Evolutionary conservation across 2,888 invertebrate species (phyloP), one percentile per base, ranked within the genome.

Genomic region (Blomia tropicalis): DNA sequence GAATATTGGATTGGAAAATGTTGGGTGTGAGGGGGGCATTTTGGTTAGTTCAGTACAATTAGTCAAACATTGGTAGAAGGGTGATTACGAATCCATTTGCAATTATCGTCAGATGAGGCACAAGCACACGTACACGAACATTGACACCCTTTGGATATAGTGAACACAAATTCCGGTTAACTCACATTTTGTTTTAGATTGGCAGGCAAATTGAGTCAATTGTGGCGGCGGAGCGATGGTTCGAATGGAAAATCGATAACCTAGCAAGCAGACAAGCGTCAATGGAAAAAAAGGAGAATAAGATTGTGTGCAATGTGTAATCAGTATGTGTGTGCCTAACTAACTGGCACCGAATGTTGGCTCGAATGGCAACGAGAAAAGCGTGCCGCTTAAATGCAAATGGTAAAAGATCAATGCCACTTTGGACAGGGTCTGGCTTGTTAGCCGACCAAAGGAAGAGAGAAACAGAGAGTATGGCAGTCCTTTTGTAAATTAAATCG

Each of bases 391-490:
- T 47, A 47, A n/a, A 47, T 47, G 51, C 7, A 47, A 47, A 47
- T 47, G 11, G 11, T 47, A 47, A 47, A 47, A 47, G 51, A 47
- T 47, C 51, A 47, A 47, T 47, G 51, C 51, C 51, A 47, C 51
- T 47, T 47, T 47, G 51, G 51, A 47, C 51, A 47, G 51, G 51
- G 22, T n/a, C 51, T 47, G 51, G 51, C 51, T 47, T 25, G 27
- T 27, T 25, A 47, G 51, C 51, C 51, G 27, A 7, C 51, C 22
- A n/a, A 17, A 41, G n/a, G 41, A n/a, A n/a, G n/a, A 41, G n/a
- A n/a, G 14, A 14, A n/a, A 41, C 41, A 41, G 41, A 41, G 41
- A 17, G 41, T 17, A 41, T 17, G n/a, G 41, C 41, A 41, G 41
- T n/a, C 14, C 41, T 41, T n/a, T 47, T n/a, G 51, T 7, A 47